These are phyloP conservation scores for Distichodus sexfasciatus DNA, from an alignment of 2,797 vertebrate species.

Conservation along the genomic window DNA sequence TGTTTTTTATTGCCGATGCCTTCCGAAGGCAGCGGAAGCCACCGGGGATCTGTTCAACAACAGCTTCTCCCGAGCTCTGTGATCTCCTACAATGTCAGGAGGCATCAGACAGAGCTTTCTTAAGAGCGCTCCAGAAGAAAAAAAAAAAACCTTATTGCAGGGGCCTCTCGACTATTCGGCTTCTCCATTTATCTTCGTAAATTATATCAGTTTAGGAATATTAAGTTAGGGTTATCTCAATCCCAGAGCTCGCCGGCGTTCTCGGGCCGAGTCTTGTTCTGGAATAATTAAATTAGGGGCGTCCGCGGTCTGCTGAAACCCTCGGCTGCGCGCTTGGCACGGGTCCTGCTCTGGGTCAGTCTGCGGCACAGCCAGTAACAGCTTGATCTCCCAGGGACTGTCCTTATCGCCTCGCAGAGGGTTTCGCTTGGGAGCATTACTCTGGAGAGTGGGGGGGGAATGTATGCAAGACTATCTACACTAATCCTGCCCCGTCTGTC, in stretches of 20 bases:
- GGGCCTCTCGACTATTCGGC: slow-evolving; percentile 7
- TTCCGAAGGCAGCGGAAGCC: slow-evolving; percentile 13
- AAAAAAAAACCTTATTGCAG: too few species aligned
- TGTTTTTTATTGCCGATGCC: slow-evolving; percentile 23
- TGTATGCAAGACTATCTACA: slow-evolving; percentile 24
- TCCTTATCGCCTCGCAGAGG: slow-evolving; percentile 22
- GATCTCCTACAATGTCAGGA: slow-evolving; percentile 46
- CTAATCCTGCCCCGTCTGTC: slow-evolving; percentile 33
- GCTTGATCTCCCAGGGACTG: slow-evolving; percentile 32
- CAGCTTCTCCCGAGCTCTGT: slow-evolving; percentile 30
- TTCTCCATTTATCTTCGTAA: slow-evolving; percentile 23
- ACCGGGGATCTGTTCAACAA: slow-evolving; percentile 40
- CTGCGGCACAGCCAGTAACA: slow-evolving; percentile 11
- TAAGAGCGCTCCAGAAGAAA: background rate
- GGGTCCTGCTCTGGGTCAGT: slow-evolving; percentile 1
- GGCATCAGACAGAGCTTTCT: slow-evolving; percentile 19
- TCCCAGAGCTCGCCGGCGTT: background rate
- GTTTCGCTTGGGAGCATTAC: slow-evolving; percentile 14
- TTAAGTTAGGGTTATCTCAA: slow-evolving; percentile 29
- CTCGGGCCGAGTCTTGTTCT: slow-evolving; percentile 2
- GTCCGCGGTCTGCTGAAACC: slow-evolving; percentile 12
- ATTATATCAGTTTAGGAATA: slow-evolving; percentile 41
- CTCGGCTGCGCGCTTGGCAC: slow-evolving; percentile 14
- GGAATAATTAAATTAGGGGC: slow-evolving; percentile 38
- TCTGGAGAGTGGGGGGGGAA: background rate